A percentile compares a stretch with the other conserved stretches of the same genome.
Conservation (phyloP, 2,113 vertebrate species). For the Talpa occidentalis region DNA sequence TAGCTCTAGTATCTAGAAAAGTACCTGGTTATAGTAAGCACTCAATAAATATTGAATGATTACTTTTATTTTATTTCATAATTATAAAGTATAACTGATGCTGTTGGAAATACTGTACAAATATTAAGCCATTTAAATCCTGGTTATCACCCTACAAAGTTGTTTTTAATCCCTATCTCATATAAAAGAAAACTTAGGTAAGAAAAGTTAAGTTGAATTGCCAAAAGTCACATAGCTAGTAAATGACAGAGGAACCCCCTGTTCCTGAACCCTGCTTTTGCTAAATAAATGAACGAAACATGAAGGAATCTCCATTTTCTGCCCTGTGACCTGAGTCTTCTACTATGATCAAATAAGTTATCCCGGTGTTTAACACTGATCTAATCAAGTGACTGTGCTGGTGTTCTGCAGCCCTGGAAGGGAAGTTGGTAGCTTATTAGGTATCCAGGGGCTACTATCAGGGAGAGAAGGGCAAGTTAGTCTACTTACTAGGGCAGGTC, state of each 20-base stretch:
- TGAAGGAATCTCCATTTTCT: background rate
- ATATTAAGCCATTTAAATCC: slow-evolving; percentile 3
- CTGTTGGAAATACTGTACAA: background rate
- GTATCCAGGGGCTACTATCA: background rate
- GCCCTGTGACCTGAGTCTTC: background rate
- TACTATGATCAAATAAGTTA: background rate
- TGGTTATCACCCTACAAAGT: background rate
- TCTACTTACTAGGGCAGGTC: no score
- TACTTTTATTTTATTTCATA: background rate
- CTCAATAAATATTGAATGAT: background rate
- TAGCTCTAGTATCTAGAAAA: background rate
- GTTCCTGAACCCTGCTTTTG: background rate
- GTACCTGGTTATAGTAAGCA: background rate
- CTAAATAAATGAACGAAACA: background rate
- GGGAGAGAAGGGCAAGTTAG: background rate
- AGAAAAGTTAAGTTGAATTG: background rate
- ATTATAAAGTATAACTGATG: background rate
- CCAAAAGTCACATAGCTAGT: background rate
- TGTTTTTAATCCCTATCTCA: background rate
- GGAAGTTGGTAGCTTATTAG: background rate
- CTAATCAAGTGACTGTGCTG: background rate
- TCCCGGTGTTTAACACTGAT: background rate
- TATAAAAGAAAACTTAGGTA: background rate
- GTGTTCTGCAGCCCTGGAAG: background rate
- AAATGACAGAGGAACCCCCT: background rate